Evolutionary conservation across 2,113 vertebrate species (phyloP).

Genomic region (Rutilus rutilus): DNA sequence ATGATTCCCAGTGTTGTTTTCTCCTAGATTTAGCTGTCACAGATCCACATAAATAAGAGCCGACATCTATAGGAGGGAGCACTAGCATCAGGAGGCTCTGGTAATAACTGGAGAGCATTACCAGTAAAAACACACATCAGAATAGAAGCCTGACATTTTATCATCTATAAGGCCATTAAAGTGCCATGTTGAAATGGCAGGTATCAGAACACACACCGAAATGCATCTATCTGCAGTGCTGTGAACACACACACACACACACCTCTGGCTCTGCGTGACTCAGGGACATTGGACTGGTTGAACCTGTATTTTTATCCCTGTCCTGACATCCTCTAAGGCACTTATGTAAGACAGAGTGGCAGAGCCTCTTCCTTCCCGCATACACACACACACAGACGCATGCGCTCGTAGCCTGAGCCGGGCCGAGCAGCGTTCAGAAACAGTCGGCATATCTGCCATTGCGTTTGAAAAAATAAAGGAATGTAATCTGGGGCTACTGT

Average conservation of each 20-base stretch:
- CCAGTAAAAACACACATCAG: slow-evolving; percentile 58
- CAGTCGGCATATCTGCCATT: slow-evolving; percentile 41
- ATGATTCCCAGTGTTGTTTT: slow-evolving; percentile 30
- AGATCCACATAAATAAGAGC: slow-evolving; percentile 38
- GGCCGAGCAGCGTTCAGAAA: slow-evolving; percentile 47
- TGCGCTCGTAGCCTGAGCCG: slow-evolving; percentile 14
- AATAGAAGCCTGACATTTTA: slow-evolving; percentile 61
- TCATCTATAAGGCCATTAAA: slow-evolving; percentile 58
- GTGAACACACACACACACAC: slow-evolving; percentile 37
- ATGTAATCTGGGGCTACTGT: slow-evolving; percentile 52
- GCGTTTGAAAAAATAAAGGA: slow-evolving; percentile 55
- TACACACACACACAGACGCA: background rate
- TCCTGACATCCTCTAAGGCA: slow-evolving; percentile 55
- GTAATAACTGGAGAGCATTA: slow-evolving; percentile 57
- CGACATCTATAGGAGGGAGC: slow-evolving; percentile 30
- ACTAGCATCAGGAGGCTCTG: slow-evolving; percentile 32
- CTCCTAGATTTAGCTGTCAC: slow-evolving; percentile 41
- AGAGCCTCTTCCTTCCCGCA: slow-evolving; percentile 52
- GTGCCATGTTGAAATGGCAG: slow-evolving; percentile 55
- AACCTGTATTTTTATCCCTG: slow-evolving; percentile 60
- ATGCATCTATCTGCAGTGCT: slow-evolving; percentile 28
- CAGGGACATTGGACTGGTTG: slow-evolving; percentile 57
- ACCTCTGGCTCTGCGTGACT: slow-evolving; percentile 50
- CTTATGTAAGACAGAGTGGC: slow-evolving; percentile 61
- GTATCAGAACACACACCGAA: slow-evolving; percentile 50